phyloP scores from a whole-genome alignment of 2,797 vertebrate species.

The Micromesistius poutassou region DNA sequence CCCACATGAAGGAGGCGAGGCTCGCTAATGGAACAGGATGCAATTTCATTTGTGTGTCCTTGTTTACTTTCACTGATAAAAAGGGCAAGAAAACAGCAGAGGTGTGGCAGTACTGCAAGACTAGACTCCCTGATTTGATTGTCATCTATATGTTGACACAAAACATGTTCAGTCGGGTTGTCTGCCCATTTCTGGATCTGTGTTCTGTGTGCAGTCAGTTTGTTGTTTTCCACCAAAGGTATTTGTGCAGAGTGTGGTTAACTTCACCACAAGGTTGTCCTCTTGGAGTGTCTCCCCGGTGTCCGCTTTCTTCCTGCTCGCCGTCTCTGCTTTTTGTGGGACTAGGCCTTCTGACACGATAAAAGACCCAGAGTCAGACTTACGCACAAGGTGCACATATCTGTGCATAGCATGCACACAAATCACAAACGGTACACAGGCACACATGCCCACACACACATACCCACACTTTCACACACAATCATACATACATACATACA shows the following conservation, averaged over 20 bases:
- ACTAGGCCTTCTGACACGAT: not conserved
- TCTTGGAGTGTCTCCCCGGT: conserved; percentile 38
- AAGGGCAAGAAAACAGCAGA: not conserved
- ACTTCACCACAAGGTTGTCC: conserved; percentile 64
- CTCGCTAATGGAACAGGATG: not conserved
- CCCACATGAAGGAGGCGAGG: conserved; percentile 13
- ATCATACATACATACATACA: too few relatives aligned
- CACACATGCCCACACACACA: not conserved
- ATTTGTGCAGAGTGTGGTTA: not conserved
- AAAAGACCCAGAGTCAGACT: not conserved
- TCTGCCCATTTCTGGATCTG: not conserved
- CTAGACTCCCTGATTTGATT: not conserved
- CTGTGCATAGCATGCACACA: not conserved
- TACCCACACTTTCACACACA: too few relatives aligned
- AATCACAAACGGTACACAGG: not conserved
- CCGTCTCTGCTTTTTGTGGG: conserved; percentile 29
- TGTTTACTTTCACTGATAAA: not conserved
- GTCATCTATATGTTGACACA: not conserved
- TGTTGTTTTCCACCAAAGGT: not conserved
- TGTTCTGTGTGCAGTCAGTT: too few relatives aligned
- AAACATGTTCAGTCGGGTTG: not conserved
- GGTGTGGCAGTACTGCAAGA: not conserved
- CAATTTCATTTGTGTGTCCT: conserved; percentile 3
- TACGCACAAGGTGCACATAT: too few relatives aligned
- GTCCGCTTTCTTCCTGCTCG: conserved; percentile 28